phyloP scores from a whole-genome alignment of 2,797 vertebrate genomes.

The Enteromius anoplus region DNA sequence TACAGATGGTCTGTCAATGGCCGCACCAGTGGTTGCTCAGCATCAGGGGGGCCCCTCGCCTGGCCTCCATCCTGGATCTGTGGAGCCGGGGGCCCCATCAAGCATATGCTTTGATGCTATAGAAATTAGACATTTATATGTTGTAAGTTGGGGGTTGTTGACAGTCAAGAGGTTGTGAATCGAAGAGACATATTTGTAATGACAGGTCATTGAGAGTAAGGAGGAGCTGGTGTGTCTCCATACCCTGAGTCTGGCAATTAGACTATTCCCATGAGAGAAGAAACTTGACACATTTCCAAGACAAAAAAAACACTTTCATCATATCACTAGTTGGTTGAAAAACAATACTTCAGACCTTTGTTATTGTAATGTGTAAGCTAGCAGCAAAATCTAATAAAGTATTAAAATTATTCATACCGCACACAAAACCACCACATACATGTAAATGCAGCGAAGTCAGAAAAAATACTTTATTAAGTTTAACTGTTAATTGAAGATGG shows the following conservation, averaged over 20 bases:
- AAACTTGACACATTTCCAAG: background rate
- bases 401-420: background rate
- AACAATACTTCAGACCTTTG: conserved; percentile 3
- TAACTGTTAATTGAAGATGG: background rate
- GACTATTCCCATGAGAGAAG: conserved; percentile 30
- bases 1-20: conserved; percentile 86
- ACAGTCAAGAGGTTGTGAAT: conserved; percentile 49
- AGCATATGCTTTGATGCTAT: conserved; percentile 43
- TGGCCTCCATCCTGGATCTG: conserved; percentile 60
- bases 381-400: background rate
- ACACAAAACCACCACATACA: background rate
- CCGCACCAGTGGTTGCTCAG: conserved; percentile 80
- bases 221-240: conserved; percentile 33
- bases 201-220: conserved; percentile 45
- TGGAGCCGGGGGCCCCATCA: conserved; percentile 16
- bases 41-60: conserved; percentile 76
- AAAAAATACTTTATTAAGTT: background rate
- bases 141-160: conserved; percentile 41
- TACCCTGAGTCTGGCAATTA: conserved; percentile 47
- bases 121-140: conserved; percentile 46
- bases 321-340: conserved; percentile 7
- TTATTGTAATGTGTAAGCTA: background rate
- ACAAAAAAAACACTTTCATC: background rate
- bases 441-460: background rate
- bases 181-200: conserved; percentile 46